These are phyloP conservation scores for Xyrichtys novacula DNA, from an alignment of 2,797 vertebrate genomes.

Conservation along the genomic window DNA sequence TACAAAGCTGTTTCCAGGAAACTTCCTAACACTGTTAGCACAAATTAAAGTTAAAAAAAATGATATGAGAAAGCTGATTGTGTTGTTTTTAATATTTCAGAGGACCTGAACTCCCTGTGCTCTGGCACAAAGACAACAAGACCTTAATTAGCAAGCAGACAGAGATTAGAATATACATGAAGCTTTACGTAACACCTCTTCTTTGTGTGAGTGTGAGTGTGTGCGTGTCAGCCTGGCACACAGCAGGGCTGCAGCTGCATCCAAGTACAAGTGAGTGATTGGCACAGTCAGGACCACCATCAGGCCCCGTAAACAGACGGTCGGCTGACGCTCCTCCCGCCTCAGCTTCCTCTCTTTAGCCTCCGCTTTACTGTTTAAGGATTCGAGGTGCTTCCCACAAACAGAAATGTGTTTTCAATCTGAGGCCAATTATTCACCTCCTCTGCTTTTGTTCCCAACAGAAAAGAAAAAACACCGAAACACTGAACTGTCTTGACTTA, in stretches of 20 bases:
- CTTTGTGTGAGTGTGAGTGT: no score
- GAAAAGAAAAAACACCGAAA: slow-evolving; percentile 48
- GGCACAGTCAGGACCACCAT: slow-evolving; percentile 56
- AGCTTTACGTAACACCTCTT: slow-evolving; percentile 20
- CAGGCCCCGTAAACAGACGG: slow-evolving; percentile 35
- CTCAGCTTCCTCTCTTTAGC: slow-evolving; percentile 29
- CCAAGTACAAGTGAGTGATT: slow-evolving; percentile 32
- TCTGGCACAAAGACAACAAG: slow-evolving; percentile 4
- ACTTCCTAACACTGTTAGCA: not conserved
- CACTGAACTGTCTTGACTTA: slow-evolving; percentile 70
- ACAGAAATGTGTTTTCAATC: slow-evolving; percentile 81
- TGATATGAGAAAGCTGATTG: not conserved
- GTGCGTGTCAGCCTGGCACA: slow-evolving; percentile 39
- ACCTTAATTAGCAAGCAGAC: slow-evolving; percentile 16
- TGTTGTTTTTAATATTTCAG: not conserved
- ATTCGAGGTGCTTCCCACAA: slow-evolving; percentile 68
- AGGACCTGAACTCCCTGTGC: not conserved
- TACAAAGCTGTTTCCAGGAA: not conserved
- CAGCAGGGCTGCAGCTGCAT: slow-evolving; percentile 43
- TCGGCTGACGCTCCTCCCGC: slow-evolving; percentile 24
- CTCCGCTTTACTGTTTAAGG: slow-evolving; percentile 46
- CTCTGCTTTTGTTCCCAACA: slow-evolving; percentile 74
- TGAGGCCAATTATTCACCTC: slow-evolving; percentile 75
- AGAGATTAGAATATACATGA: slow-evolving; percentile 27
- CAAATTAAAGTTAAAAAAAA: not conserved